Evolutionary conservation across 2,113 vertebrate species (phyloP).

Genomic region (Taxidea taxus): DNA sequence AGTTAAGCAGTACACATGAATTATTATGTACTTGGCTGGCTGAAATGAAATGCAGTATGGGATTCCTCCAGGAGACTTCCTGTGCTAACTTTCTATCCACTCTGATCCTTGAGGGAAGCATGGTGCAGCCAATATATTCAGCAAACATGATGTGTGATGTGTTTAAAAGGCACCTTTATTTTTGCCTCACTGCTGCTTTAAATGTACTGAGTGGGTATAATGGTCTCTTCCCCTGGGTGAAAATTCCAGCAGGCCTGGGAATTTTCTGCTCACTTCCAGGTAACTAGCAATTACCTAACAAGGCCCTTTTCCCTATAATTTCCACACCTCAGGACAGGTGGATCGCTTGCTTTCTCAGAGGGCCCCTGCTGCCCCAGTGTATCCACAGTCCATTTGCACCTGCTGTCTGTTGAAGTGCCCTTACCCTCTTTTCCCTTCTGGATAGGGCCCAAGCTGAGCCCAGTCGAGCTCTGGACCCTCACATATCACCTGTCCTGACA

Average conservation of each 20-base stretch:
- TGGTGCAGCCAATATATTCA: not conserved
- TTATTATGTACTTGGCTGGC: not conserved
- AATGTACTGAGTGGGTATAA: not conserved
- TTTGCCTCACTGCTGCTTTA: not conserved
- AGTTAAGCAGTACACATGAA: not conserved
- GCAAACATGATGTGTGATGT: not conserved
- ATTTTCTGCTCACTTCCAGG: not conserved
- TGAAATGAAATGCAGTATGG: not conserved
- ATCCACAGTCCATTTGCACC: no score
- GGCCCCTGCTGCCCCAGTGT: no score
- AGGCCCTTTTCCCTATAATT: not conserved
- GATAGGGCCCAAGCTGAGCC: not conserved
- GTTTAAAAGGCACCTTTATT: not conserved
- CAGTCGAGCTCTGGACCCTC: not conserved
- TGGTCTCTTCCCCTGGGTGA: not conserved
- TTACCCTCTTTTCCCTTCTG: not conserved
- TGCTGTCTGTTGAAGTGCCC: not conserved
- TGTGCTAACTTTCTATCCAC: not conserved
- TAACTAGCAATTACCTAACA: not conserved
- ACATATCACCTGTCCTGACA: not conserved
- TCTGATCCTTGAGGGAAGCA: not conserved
- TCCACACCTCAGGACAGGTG: not conserved
- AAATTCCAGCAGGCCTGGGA: not conserved
- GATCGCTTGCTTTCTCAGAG: not conserved
- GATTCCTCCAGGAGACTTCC: not conserved